Percentiles rank a stretch among this genome's conserved stretches.
phyloP scores from a whole-genome alignment of 2,113 vertebrate species.

The Perognathus longimembris region DNA sequence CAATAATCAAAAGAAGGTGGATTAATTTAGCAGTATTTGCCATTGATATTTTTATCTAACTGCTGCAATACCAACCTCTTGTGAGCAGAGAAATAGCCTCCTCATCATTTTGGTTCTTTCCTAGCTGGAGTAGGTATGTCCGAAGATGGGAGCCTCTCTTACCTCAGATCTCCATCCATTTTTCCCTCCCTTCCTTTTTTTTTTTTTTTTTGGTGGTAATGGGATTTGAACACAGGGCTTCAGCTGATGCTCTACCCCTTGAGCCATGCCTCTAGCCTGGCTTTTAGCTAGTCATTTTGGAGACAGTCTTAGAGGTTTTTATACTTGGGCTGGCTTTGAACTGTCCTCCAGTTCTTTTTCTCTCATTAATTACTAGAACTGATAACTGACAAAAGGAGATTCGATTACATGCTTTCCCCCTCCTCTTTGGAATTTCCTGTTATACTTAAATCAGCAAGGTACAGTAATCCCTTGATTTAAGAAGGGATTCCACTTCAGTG shows the following conservation, averaged over 20 bases:
- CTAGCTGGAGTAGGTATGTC: background rate
- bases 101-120: constrained; percentile 42
- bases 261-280: too few species aligned
- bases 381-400: background rate
- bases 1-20: constrained; percentile 91
- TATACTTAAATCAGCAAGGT: constrained; percentile 29
- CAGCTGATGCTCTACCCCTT: too few species aligned
- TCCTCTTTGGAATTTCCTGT: background rate
- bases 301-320: too few species aligned
- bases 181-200: too few species aligned
- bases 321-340: too few species aligned
- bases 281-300: too few species aligned
- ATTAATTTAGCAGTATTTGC: constrained; percentile 89
- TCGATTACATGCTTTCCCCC: background rate
- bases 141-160: background rate
- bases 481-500: background rate
- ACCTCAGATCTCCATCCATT: background rate
- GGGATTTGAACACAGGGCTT: too few species aligned
- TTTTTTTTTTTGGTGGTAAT: too few species aligned
- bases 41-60: constrained; percentile 89
- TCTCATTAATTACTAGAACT: too few species aligned
- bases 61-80: constrained; percentile 78
- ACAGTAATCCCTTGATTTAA: constrained; percentile 2
- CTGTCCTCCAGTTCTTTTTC: too few species aligned
- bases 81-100: constrained; percentile 49